Evolutionary conservation across 2,888 invertebrate species (phyloP), one percentile per base, ranked within the genome.

Genomic region (Patella ulyssiponensis): DNA sequence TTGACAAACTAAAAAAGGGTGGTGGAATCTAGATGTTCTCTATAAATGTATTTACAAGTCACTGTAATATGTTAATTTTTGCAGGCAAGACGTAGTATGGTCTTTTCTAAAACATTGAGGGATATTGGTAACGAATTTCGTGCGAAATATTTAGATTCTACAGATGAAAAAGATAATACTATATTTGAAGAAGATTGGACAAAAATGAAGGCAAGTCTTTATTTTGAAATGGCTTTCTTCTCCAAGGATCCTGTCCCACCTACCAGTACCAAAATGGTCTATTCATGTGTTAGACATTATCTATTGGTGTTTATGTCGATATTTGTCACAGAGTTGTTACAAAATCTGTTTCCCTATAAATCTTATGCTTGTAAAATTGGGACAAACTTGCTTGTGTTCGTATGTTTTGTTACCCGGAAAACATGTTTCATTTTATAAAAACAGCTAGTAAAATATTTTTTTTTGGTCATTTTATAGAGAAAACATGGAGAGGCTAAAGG

Each of bases 1-100:
- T n/a, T 64, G 11, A 64, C 17, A n/a, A 64, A 64, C n/a, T n/a
- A n/a, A 4, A 64, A 5, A 20, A 17, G 5, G 5, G 27, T 27
- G 27, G 1, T 27, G 27, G 1, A 2, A 27, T 27, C 1, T 27
- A 3, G 3, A 27, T 27, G 3, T 5, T 20, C 64, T n/a, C 20
- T 20, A n/a, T 64, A 20, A 20, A 7, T 64, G 12, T 64, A 64
- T 20, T 12, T 64, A n/a, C 14, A 64, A 7, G 14, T 20, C 12
- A n/a, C 1, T 58, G 17, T 64, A 20, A 64, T 64, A n/a, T n/a
- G 5, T 53, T 3, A 0, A 74, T 74, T n/a, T 12, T 75, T 76
- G 27, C 80, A 91, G 89, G 92, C 92, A 14, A 85, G 93, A 80
- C 94, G 97, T 85, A 98, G 98, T 87, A 97, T 99, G 97, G 94